Percentiles rank a stretch among this genome's conserved stretches.
Evolutionary conservation across 2,113 vertebrate genomes (phyloP).

Genomic region (Talpa occidentalis): DNA sequence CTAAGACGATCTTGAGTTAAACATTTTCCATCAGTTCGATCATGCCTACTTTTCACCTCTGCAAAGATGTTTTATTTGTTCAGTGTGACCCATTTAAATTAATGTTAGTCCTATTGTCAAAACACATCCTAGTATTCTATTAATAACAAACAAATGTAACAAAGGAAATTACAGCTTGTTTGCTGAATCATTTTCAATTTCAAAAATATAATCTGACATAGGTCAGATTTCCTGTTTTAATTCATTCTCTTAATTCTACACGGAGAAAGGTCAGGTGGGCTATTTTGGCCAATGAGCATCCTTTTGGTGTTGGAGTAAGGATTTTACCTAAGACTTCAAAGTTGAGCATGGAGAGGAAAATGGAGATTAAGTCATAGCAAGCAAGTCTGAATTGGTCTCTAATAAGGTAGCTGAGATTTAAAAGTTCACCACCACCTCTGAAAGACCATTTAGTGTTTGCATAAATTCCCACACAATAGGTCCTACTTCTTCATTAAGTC

Average conservation of each 20-base stretch:
- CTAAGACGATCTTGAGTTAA: neutral
- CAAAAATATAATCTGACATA: neutral
- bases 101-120: conserved; percentile 12
- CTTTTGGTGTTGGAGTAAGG: neutral
- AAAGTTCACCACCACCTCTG: neutral
- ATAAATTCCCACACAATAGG: neutral
- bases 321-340: neutral
- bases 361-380: neutral
- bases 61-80: neutral
- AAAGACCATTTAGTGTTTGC: neutral
- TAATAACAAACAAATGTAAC: neutral
- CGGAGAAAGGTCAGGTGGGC: neutral
- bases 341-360: neutral
- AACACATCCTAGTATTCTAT: neutral
- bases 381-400: neutral
- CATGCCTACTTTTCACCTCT: neutral
- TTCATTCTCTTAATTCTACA: neutral
- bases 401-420: neutral
- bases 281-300: neutral
- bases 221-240: neutral
- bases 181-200: neutral
- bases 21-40: neutral
- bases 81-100: neutral
- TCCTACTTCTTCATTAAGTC: neutral
- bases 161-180: neutral